Percentiles rank a stretch among this genome's conserved stretches.
These are phyloP conservation scores for Tetragnatha versicolor DNA, from an alignment of 1,140 invertebrate genomes.

Conservation along the genomic window DNA sequence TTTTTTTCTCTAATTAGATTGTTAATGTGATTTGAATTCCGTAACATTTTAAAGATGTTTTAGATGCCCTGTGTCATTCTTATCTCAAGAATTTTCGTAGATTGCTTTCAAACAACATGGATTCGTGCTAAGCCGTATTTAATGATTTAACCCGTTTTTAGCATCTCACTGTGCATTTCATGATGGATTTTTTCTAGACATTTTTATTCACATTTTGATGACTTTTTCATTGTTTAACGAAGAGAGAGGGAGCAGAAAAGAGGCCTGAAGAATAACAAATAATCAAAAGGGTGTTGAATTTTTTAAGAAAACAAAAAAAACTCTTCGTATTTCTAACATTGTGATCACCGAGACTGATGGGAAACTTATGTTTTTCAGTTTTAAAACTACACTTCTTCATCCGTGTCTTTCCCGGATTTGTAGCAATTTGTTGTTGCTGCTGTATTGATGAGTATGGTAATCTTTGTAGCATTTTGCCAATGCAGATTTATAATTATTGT, in stretches of 20 bases:
- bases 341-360: constrained; percentile 43
- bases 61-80: too few relatives aligned
- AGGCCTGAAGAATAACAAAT: constrained; percentile 1
- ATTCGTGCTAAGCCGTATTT: too few relatives aligned
- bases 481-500: constrained; percentile 55
- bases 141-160: constrained; percentile 14
- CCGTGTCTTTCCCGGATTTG: constrained; percentile 39
- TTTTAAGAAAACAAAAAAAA: too few relatives aligned
- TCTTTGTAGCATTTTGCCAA: constrained; percentile 56
- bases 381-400: constrained; percentile 32
- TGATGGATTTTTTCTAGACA: constrained; percentile 39
- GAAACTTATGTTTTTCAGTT: constrained; percentile 1
- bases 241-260: background rate
- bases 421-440: constrained; percentile 53
- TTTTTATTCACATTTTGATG: constrained; percentile 43
- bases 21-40: too few relatives aligned
- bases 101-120: constrained; percentile 9
- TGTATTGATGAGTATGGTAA: constrained; percentile 51
- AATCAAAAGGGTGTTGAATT: constrained; percentile 36
- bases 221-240: constrained; percentile 30
- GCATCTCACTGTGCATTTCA: constrained; percentile 7
- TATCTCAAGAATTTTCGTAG: background rate
- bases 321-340: constrained; percentile 44
- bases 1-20: too few relatives aligned
- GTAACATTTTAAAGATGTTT: too few relatives aligned